Base-by-base conservation (phyloP, 2,797 vertebrate genomes). In the Chiroxiphia lanceolata region DNA sequence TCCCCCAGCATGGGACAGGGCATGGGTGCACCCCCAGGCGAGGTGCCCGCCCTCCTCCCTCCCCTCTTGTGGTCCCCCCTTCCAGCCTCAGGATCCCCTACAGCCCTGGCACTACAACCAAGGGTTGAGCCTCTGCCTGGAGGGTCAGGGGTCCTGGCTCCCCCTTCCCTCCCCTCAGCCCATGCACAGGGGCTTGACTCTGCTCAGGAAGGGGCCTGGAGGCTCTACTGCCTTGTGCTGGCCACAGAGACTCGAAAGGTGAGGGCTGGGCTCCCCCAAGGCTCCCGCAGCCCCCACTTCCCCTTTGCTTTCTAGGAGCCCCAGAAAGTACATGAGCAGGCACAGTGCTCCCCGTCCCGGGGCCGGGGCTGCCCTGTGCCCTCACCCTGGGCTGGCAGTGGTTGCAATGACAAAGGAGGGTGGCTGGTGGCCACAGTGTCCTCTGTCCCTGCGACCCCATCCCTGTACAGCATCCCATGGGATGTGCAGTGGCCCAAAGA, bases 221-320 rank as follows among this genome's bases (percentile, higher is more conserved):
- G 70, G 16, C 45, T 72, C 61, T n/a, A 3, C 21, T 0, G 10
- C 26, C 38, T 27, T 0, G 0, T 42, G 12, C 20, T 69, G 9
- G 9, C 81, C 38, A 0, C 82, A 69, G 14, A 2, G 9, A 67
- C 70, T 87, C 47, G 23, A 79, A 79, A 77, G 70, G 44, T 92
- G 69, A 65, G 57, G 44, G 17, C n/a, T 8, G 76, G 79, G 64
- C 64, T 82, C 22, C 4, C 76, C 72, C 71, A n/a, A 51, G 57
- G 64, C 51, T 77, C 63, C 91, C 23, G 0, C 57, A 45, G 63
- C 22, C 67, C 5, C 0, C 38, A 51, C 67, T 94, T 95, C 89
- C 84, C 51, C 53, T 65, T 80, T 2, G 27, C 94, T 90, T 96
- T 94, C 91, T 92, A 96, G 84, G 94, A 95, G 94, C 48, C 21